Base-by-base conservation (phyloP, 35 echinoderm and acorn worm species). In the Strongylocentrotus purpuratus region DNA sequence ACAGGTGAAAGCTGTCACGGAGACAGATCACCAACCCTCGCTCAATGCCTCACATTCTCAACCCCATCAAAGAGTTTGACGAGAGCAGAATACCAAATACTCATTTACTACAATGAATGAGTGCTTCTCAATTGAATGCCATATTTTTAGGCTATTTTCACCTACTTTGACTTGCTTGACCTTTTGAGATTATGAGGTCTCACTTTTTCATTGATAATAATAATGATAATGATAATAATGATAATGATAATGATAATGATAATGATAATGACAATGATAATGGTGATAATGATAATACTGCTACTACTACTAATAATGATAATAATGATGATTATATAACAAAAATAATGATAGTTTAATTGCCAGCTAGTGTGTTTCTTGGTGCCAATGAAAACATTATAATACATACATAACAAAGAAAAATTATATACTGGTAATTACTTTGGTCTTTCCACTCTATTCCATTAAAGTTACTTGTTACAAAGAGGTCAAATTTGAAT, bases 1-100 rank as follows among this genome's bases (percentile, higher is more conserved):
- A 89, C 87, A 89, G 87, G 87, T 89, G 87, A 22, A 89, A 33
- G 7, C 87, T 89, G 87, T 89, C 87, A 89, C 5, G 2, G 45
- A 46, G 87, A 89, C 87, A 4, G 87, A 89, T 89, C 87, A 89
- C 87, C 87, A 89, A 45, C 87, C 87, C 45, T 46, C 33, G 87
- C 45, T 25, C 28, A n/a, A n/a, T 3, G 28, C 65, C 65, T 78
- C 65, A n/a, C 65, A 28, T 78, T 78, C 65, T 78, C 20, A 22
- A n/a, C 65, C 65, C 50, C 10, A 15, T 55, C 2, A n/a, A 17
- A 78, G 28, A 78, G 65, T 78, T 15, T 0, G 60, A 78, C 65
- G 0, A 78, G 20, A 78, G 22, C 2, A 78, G 65, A 78, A 78
- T 78, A 78, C 7, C 20, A 78, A 28, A 78, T 78, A 78, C 20